A percentile compares a stretch with the other conserved stretches of the same genome.
phyloP scores from a whole-genome alignment of 1,140 invertebrate genomes.

The Caenorhabditis inopinata region DNA sequence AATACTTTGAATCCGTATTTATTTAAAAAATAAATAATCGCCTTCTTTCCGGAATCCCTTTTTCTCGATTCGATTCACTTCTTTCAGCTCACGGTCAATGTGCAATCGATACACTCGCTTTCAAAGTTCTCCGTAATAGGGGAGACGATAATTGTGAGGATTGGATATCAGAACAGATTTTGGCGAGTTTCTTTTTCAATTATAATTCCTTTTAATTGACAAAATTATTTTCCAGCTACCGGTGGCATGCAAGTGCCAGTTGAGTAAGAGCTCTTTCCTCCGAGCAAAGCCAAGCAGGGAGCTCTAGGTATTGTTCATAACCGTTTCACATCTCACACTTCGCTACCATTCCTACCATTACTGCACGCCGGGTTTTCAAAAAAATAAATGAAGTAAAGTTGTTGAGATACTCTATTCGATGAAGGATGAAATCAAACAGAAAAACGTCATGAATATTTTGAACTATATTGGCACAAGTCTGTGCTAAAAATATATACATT shows the following conservation, averaged over 20 bases:
- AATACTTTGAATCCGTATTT: too few species aligned
- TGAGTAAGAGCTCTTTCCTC: slow-evolving; percentile 31
- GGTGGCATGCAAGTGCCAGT: slow-evolving; percentile 36
- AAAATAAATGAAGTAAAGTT: too few species aligned
- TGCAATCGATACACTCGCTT: neutral
- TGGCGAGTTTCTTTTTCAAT: neutral
- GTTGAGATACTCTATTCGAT: too few species aligned
- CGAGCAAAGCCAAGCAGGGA: slow-evolving; percentile 10
- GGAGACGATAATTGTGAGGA: slow-evolving; percentile 33
- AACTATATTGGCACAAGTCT: too few species aligned
- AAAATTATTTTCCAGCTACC: slow-evolving; percentile 7
- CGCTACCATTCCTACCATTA: neutral
- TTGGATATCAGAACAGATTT: slow-evolving; percentile 37
- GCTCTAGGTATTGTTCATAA: neutral
- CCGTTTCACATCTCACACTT: neutral
- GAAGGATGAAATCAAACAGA: too few species aligned
- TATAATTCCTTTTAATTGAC: neutral
- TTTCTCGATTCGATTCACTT: too few species aligned
- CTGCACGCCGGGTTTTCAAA: neutral
- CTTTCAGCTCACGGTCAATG: slow-evolving; percentile 38
- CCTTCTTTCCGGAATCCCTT: too few species aligned
- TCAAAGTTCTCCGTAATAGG: slow-evolving; percentile 36
- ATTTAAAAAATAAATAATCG: too few species aligned
- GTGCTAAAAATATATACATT: too few species aligned
- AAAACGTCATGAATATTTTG: too few species aligned